phyloP scores from a whole-genome alignment of 2,113 vertebrate genomes.

The Physeter macrocephalus region DNA sequence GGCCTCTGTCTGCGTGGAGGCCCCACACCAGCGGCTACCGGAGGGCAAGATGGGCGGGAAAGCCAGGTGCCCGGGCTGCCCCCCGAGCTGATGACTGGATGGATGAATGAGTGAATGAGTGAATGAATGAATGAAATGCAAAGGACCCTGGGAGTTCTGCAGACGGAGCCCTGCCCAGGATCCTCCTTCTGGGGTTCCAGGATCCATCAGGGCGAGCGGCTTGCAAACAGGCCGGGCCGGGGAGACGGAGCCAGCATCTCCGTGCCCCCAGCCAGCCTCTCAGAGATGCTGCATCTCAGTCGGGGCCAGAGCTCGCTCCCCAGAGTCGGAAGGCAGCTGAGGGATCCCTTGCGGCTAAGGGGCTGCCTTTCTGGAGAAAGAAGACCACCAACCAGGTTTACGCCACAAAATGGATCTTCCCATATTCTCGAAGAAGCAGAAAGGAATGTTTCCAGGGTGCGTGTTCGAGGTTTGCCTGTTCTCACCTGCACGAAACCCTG shows the following conservation, averaged over 20 bases:
- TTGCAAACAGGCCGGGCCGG: too few species aligned
- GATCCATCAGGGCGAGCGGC: rapidly evolving
- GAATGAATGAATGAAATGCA: not conserved
- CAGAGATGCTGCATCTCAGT: rapidly evolving
- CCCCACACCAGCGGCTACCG: not conserved
- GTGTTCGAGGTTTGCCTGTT: too few species aligned
- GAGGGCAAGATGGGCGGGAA: not conserved
- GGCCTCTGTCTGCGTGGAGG: not conserved
- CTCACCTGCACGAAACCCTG: not conserved
- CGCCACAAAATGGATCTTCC: not conserved
- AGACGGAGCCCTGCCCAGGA: not conserved
- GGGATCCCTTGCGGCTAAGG: too few species aligned
- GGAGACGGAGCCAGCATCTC: not conserved
- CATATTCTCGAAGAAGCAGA: not conserved
- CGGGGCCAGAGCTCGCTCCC: too few species aligned
- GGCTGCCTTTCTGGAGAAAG: not conserved
- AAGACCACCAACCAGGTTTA: not conserved
- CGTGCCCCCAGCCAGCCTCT: not conserved
- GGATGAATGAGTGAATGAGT: not conserved
- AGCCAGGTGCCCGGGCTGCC: not conserved
- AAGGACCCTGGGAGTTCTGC: not conserved
- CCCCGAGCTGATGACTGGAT: not conserved
- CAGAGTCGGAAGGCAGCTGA: not conserved
- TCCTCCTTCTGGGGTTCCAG: not conserved
- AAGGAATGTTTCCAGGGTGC: not conserved